Conservation (phyloP, 2,113 vertebrate species). For the Emydocephalus ijimae region DNA sequence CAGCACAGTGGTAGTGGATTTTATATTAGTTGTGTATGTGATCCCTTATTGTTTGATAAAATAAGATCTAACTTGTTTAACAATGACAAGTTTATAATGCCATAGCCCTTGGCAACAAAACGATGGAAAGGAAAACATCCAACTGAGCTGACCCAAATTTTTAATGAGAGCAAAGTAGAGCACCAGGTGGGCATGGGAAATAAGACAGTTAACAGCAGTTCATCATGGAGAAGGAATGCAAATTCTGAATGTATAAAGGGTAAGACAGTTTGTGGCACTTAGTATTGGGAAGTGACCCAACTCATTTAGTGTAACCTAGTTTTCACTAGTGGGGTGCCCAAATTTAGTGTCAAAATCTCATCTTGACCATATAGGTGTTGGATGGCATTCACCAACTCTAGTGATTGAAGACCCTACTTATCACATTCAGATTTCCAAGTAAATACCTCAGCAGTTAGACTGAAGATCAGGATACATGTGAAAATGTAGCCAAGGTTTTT, state of each 20-base stretch:
- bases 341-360: not conserved
- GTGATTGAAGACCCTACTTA: not conserved
- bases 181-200: not conserved
- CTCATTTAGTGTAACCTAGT: not conserved
- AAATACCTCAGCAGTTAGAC: not conserved
- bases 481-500: not conserved
- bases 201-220: not conserved
- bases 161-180: not conserved
- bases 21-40: not conserved
- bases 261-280: not conserved
- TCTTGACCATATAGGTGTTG: not conserved
- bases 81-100: fast-evolving
- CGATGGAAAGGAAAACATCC: not conserved
- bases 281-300: not conserved
- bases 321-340: not conserved
- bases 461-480: not conserved
- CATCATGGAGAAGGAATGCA: not conserved
- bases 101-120: not conserved
- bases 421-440: not conserved
- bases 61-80: not conserved
- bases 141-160: not conserved
- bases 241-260: not conserved
- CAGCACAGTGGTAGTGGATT: constrained; percentile 20
- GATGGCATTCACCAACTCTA: too few species aligned
- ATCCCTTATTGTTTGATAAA: not conserved